phyloP scores from a whole-genome alignment of 1,140 invertebrate species.

The Lepidotrigona ventralis region DNA sequence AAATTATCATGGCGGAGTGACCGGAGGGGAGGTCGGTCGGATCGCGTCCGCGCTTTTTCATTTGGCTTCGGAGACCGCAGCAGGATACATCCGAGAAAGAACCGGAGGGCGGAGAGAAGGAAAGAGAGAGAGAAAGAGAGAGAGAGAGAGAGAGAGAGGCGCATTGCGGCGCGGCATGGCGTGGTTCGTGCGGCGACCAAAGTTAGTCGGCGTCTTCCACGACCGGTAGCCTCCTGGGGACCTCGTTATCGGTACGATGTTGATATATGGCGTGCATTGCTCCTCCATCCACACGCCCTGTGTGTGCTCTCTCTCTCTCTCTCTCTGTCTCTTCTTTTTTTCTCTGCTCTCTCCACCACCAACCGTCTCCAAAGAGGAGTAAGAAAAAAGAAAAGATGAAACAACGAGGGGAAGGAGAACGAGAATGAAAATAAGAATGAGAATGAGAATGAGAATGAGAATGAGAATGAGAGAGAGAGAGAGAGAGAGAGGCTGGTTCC shows the following conservation, averaged over 20 bases:
- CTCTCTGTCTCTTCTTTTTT: conserved; percentile 48
- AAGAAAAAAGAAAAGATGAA: no score
- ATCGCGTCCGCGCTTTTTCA: conserved; percentile 57
- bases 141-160: background rate
- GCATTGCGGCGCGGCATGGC: no score
- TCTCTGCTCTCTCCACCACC: conserved; percentile 47
- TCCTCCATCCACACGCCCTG: conserved; percentile 73
- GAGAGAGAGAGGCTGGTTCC: conserved; percentile 10
- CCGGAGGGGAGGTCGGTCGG: conserved; percentile 15
- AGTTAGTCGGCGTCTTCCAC: conserved; percentile 52
- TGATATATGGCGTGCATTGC: conserved; percentile 76
- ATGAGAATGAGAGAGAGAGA: background rate
- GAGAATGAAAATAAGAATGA: background rate
- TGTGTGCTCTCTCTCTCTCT: conserved; percentile 64
- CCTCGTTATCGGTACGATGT: conserved; percentile 76
- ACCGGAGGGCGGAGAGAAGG: conserved; percentile 7
- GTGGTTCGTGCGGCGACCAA: conserved; percentile 51
- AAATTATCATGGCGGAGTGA: background rate
- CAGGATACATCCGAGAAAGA: conserved; percentile 47
- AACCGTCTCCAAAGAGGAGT: background rate
- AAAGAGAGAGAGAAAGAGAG: background rate
- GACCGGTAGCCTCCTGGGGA: conserved; percentile 71
- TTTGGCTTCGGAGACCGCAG: conserved; percentile 42
- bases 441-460: background rate
- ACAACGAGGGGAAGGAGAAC: background rate